Conservation (phyloP, 2,888 invertebrate genomes). For the Druceiella hillmani region DNA sequence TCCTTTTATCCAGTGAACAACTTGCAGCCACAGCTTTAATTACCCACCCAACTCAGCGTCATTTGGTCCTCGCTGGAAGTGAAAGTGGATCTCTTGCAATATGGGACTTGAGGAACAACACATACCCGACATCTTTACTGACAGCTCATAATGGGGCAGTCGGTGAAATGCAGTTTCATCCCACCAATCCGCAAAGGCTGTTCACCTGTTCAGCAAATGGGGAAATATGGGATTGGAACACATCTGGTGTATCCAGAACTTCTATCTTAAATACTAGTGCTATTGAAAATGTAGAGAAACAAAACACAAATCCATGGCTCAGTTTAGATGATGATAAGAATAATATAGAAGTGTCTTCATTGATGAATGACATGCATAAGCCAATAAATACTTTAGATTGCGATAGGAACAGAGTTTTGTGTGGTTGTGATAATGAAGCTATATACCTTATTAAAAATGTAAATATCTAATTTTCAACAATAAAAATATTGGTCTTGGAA, state of each 20-base stretch:
- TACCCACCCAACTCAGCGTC: slow-evolving; percentile 83
- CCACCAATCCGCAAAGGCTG: slow-evolving; percentile 76
- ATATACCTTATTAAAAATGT: slow-evolving; percentile 72
- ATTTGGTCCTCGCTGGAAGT: slow-evolving; percentile 76
- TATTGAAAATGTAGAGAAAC: slow-evolving; percentile 30
- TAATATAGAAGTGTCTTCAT: slow-evolving; percentile 63
- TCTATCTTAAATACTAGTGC: slow-evolving; percentile 31
- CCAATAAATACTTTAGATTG: slow-evolving; percentile 80
- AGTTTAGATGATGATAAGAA: slow-evolving; percentile 63
- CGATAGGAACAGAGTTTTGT: slow-evolving; percentile 66
- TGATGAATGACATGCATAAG: slow-evolving; percentile 70
- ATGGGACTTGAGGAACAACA: slow-evolving; percentile 84
- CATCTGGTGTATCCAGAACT: slow-evolving; percentile 47
- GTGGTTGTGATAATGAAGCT: slow-evolving; percentile 87
- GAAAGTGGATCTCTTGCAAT: slow-evolving; percentile 83
- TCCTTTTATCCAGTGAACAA: slow-evolving; percentile 70
- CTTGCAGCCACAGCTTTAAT: slow-evolving; percentile 70
- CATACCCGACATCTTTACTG: slow-evolving; percentile 75
- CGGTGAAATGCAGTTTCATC: slow-evolving; percentile 85
- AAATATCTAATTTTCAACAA: slow-evolving; percentile 34
- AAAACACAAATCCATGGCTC: slow-evolving; percentile 56
- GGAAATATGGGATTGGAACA: slow-evolving; percentile 88
- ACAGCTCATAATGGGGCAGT: slow-evolving; percentile 72
- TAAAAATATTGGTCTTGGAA: too few relatives aligned
- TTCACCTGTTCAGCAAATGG: slow-evolving; percentile 78